A percentile compares a stretch with the other conserved stretches of the same genome.
phyloP scores from a whole-genome alignment of 2,797 vertebrate species.

The Eutrigla gurnardus region DNA sequence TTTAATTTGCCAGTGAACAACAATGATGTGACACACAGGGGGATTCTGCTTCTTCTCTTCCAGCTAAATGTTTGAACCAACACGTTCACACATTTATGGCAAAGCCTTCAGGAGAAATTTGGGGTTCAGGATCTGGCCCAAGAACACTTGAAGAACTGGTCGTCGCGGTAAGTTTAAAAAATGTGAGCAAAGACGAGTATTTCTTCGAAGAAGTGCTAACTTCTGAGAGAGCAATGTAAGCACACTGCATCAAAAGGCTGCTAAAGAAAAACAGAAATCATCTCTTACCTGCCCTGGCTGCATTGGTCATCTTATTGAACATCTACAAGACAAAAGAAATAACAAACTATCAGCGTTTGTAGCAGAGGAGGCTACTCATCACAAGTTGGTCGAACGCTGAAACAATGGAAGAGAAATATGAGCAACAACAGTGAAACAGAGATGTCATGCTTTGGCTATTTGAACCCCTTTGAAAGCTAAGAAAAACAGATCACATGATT shows the following conservation, averaged over 20 bases:
- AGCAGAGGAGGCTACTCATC: neutral
- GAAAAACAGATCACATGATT: conserved; percentile 2
- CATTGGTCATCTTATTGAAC: conserved; percentile 72
- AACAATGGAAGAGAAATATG: neutral
- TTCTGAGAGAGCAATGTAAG: neutral
- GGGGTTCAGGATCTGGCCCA: too few species aligned
- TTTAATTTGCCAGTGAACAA: neutral
- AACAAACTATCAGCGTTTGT: conserved; percentile 34
- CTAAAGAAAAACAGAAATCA: neutral
- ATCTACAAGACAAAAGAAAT: conserved; percentile 73
- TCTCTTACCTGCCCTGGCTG: conserved; percentile 82
- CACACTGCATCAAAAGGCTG: neutral
- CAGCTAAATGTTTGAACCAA: neutral
- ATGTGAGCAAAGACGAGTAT: too few species aligned
- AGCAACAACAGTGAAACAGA: neutral
- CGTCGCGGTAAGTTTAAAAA: too few species aligned
- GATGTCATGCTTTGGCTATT: neutral
- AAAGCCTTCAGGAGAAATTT: too few species aligned
- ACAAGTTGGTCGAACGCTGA: neutral
- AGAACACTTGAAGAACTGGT: too few species aligned
- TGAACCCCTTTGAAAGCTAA: conserved; percentile 13
- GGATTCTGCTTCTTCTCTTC: neutral
- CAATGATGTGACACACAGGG: neutral
- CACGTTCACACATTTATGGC: too few species aligned
- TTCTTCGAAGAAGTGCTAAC: neutral